Base-by-base conservation (phyloP, 2,888 invertebrate genomes). In the Chironomus tentans region DNA sequence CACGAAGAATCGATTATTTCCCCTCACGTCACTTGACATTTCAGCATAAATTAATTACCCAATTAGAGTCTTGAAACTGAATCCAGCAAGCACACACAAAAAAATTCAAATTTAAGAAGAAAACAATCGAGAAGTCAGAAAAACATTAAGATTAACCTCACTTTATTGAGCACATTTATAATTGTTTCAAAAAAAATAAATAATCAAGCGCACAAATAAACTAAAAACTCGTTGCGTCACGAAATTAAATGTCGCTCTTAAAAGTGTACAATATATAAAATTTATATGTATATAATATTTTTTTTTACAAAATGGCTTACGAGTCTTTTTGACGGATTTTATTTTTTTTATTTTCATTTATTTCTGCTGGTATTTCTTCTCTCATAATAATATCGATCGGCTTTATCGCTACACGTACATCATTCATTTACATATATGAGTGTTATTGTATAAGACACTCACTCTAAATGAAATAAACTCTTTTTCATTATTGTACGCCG, bases 391-490 rank as follows among this genome's bases (percentile, higher is more conserved):
- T 72, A 72, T 72, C 72, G 72, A 72, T 72, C 72, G 56, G 72
- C 61, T 72, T 72, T 72, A 72, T 72, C 72, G 72, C 72, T 72
- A 72, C 72, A 72, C 72, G 72, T 72, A 72, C 72, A 72, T 72
- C 72, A 72, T 72, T 72, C 72, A 72, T 72, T 72, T 72, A 72
- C 72, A 72, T 72, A 72, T 50, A 50, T 71, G 56, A 56, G 47
- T 71, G 71, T 71, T 70, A 72, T 72, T 72, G 62, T 72, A 61
- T 72, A 72, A 72, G 72, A 72, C 62, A 65, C 65, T 56, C 56
- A 56, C 56, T 56, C 56, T 56, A 65, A 65, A 24, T 65, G 22
- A 24, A 65, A 65, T 38, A 38, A 38, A 38, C 38, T 38, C 38
- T 38, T 38, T 38, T 38, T 38, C 5, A 4, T 56, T 15, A 15